These are phyloP conservation scores for Zosterops borbonicus DNA, from an alignment of 2,113 vertebrate species.

Conservation along the genomic window DNA sequence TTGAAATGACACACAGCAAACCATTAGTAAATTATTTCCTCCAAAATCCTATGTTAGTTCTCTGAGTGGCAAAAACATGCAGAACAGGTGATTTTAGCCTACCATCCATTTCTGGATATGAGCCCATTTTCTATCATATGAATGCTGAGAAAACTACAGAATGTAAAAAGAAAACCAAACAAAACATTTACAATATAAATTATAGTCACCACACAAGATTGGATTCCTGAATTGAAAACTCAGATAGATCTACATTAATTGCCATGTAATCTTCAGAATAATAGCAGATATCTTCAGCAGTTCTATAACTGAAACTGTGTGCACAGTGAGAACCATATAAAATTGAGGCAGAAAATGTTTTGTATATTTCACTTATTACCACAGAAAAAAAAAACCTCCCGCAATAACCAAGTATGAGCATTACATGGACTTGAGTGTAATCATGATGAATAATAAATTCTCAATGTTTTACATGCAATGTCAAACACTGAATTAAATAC, in stretches of 20 bases:
- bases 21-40: slow-evolving; percentile 70
- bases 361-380: background rate
- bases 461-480: background rate
- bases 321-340: background rate
- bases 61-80: slow-evolving; percentile 65
- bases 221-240: background rate
- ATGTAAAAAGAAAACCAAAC: slow-evolving; percentile 55
- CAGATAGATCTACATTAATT: background rate
- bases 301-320: background rate
- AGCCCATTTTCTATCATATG: slow-evolving; percentile 92
- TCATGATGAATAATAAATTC: background rate
- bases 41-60: slow-evolving; percentile 54
- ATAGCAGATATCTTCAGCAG: background rate
- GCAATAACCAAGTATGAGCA: background rate
- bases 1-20: slow-evolving; percentile 41
- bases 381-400: background rate
- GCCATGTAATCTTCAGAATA: background rate
- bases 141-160: slow-evolving; percentile 84
- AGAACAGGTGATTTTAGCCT: slow-evolving; percentile 73
- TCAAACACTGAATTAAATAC: background rate
- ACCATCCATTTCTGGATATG: slow-evolving; percentile 99
- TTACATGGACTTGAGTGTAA: background rate
- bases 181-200: background rate
- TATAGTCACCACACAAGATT: background rate
- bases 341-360: background rate